Conservation (phyloP, 2,113 vertebrate species). For the Tamias sibiricus region DNA sequence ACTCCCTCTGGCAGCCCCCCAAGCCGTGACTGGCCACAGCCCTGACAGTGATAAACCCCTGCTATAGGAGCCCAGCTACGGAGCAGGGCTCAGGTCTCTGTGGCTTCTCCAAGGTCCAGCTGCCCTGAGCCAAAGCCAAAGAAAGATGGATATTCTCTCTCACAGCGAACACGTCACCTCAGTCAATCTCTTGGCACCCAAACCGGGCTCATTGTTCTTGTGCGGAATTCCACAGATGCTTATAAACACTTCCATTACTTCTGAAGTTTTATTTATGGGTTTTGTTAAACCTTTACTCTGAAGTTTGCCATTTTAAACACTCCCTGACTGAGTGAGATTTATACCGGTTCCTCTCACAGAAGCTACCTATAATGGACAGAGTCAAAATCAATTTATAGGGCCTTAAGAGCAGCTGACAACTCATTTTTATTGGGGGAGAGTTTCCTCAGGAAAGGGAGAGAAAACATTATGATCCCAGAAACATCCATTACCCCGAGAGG, state of each 20-base stretch:
- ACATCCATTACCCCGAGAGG: slow-evolving; percentile 5
- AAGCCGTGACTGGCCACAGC: neutral
- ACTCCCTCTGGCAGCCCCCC: neutral
- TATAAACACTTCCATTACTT: slow-evolving; percentile 81
- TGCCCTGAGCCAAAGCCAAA: slow-evolving; percentile 70
- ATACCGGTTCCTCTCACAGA: slow-evolving; percentile 54
- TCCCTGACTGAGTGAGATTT: slow-evolving; percentile 78
- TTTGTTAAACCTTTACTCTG: slow-evolving; percentile 79
- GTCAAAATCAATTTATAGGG: slow-evolving; percentile 47
- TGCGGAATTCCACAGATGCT: slow-evolving; percentile 74
- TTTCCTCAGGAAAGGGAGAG: slow-evolving; percentile 38
- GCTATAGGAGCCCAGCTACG: neutral
- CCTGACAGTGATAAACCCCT: slow-evolving; percentile 70
- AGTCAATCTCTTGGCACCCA: slow-evolving; percentile 66
- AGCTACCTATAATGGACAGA: slow-evolving; percentile 74
- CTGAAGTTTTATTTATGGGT: slow-evolving; percentile 84
- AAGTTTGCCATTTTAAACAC: slow-evolving; percentile 80
- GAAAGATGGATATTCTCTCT: slow-evolving; percentile 83
- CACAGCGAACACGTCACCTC: slow-evolving; percentile 61
- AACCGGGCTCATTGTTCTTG: slow-evolving; percentile 72
- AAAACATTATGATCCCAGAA: slow-evolving; percentile 63
- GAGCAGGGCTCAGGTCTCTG: neutral
- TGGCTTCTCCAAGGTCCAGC: slow-evolving; percentile 33
- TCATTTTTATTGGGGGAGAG: slow-evolving; percentile 67
- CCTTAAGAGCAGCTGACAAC: slow-evolving; percentile 58